A percentile compares a stretch with the other conserved stretches of the same genome.
These are phyloP conservation scores for Etheostoma cragini DNA, from an alignment of 2,113 vertebrate genomes.

Conservation along the genomic window DNA sequence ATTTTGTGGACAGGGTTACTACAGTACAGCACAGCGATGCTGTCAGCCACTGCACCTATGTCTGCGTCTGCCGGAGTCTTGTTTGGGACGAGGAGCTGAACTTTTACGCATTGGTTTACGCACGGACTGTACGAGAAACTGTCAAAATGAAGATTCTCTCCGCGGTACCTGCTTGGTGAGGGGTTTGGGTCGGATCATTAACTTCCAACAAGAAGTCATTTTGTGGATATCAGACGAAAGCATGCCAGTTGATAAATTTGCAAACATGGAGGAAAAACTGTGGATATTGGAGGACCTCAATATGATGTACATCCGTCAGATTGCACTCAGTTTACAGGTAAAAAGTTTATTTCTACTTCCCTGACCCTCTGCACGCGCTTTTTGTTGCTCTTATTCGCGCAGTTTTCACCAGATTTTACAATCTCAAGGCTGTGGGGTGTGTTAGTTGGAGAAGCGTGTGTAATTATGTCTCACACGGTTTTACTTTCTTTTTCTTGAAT, in stretches of 20 bases:
- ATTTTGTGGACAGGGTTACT: constrained; percentile 47
- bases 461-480: background rate
- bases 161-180: constrained; percentile 30
- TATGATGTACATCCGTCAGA: constrained; percentile 97
- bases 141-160: constrained; percentile 47
- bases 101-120: constrained; percentile 68
- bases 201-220: background rate
- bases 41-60: constrained; percentile 54
- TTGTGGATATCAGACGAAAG: constrained; percentile 49
- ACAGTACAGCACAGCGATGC: constrained; percentile 56
- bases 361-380: background rate
- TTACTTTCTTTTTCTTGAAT: background rate
- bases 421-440: constrained; percentile 13
- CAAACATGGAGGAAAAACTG: constrained; percentile 92
- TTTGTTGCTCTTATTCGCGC: background rate
- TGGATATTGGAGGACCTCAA: constrained; percentile 95
- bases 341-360: constrained; percentile 20
- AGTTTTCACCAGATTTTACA: background rate
- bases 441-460: background rate
- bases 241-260: constrained; percentile 81
- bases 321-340: constrained; percentile 95
- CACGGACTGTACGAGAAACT: constrained; percentile 11
- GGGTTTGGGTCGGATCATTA: constrained; percentile 1
- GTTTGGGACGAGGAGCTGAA: constrained; percentile 59
- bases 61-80: constrained; percentile 11